Evolutionary conservation across 2,888 invertebrate species (phyloP), one percentile per base, ranked within the genome.

Genomic region (Carpatolechia fugitivella): DNA sequence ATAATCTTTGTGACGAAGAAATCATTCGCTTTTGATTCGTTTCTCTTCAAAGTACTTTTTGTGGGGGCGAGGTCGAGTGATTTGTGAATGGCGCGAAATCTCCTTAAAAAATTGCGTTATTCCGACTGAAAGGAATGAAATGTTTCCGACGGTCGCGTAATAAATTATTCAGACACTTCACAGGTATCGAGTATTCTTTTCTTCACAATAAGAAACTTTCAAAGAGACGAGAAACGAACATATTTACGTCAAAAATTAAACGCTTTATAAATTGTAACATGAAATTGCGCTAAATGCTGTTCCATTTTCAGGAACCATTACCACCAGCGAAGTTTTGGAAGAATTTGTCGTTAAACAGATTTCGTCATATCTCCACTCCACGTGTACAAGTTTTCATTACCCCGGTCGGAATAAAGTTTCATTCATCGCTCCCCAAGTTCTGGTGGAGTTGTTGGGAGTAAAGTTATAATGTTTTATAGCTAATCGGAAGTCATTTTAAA

Each of bases 121-220:
- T 59, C 56, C 54, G 49, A 54, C 38, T 58, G 57, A 57, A 56
- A 54, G 52, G 59, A 60, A 54, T 52, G 54, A 59, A 59, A 59
- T 56, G 57, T 58, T 58, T 59, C 53, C 56, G 52, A 56, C 57
- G 68, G 68, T 65, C 65, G 63, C 62, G 62, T 63, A 53, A 66
- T 68, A 67, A 72, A 70, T 70, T 65, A 68, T 67, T 63, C 62
- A 56, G 63, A 41, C 53, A 38, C 35, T 56, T 56, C 35, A 31
- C 52, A 51, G 48, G 49, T 53, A 54, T 46, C 46, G 44, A 52
- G 46, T 54, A 54, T 56, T 56, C 31, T 49, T 53, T 35, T 35
- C 13, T 47, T 20, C 20, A 31, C 30, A 41, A 41, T 48, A 52
- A 11, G 30, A 3, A 31, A 16, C 20, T 11, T 20, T 20, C 18